Base-by-base conservation (phyloP, 1,140 invertebrate genomes). In the Penaeus chinensis region DNA sequence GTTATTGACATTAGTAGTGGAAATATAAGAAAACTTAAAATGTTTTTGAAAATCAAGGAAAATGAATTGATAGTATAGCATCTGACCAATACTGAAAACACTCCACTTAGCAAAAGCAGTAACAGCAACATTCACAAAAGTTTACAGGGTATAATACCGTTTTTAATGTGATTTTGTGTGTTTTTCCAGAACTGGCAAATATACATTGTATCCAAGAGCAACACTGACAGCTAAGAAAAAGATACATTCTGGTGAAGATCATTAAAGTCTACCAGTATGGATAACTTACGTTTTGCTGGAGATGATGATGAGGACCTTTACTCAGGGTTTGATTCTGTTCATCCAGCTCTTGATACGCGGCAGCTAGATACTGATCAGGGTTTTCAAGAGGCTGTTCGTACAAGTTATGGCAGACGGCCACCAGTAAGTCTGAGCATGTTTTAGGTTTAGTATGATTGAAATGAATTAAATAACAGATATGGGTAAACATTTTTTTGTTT, bases 311-410 rank as follows among this genome's bases (percentile, higher is more conserved):
- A 78, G 5, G 86, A 87, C 80, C 61, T 87, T 0, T 87, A 87
- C 37, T 87, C 86, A 19, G 86, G 86, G 13, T 87, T 87, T 60
- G 71, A 87, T 79, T 65, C 69, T 18, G 86, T 87, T 42, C 86
- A 87, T 42, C 86, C 86, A 24, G 86, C 86, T 3, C 79, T 87
- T 18, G 86, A 87, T 60, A 83, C 80, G 0, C 69, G 71, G 27
- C 69, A 87, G 20, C 42, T 87, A 19, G 54, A 87, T 24, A 37
- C 47, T 60, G 86, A 87, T 61, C 80, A 82, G 22, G 86, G 86
- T 8, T 87, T 87, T 66, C 86, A 87, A 76, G 86, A 87, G n/a
- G 86, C 86, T 19, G 86, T 87, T 13, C 86, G 86, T 74, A 87
- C 86, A 7, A 87, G 86, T 61, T 65, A 87, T 87, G 86, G 86